phyloP scores from a whole-genome alignment of 2,113 vertebrate species.

The Cyanoliseus patagonus region DNA sequence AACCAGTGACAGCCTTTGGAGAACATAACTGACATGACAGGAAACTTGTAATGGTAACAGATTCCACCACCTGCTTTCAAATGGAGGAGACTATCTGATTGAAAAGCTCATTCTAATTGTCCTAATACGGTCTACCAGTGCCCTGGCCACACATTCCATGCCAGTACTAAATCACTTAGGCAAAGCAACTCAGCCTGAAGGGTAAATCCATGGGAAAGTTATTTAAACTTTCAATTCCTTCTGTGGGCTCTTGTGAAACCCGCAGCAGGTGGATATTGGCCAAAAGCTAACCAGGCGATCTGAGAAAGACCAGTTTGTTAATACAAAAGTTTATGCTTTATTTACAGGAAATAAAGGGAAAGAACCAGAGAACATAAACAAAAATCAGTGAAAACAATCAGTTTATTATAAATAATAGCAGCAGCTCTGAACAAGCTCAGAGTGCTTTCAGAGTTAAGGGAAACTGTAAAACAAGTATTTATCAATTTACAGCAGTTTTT shows the following conservation, averaged over 20 bases:
- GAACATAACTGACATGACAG: not conserved
- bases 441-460: not conserved
- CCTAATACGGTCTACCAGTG: not conserved
- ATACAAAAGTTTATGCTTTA: not conserved
- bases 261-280: not conserved
- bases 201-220: conserved; percentile 39
- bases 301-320: not conserved
- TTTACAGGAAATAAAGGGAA: not conserved
- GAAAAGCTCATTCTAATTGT: not conserved
- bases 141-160: not conserved
- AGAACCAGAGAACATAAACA: not conserved
- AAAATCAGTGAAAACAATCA: not conserved
- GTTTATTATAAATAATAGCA: not conserved
- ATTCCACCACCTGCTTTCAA: not conserved
- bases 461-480: not conserved
- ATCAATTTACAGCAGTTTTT: not conserved
- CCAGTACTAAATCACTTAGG: not conserved
- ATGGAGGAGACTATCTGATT: not conserved
- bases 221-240: not conserved
- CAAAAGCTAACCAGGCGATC: not conserved
- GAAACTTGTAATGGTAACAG: not conserved
- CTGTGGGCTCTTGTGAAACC: not conserved
- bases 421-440: not conserved
- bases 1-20: not conserved
- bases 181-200: not conserved